These are phyloP conservation scores for Saxidomus purpurata DNA, from an alignment of 1,140 invertebrate species.

Conservation along the genomic window DNA sequence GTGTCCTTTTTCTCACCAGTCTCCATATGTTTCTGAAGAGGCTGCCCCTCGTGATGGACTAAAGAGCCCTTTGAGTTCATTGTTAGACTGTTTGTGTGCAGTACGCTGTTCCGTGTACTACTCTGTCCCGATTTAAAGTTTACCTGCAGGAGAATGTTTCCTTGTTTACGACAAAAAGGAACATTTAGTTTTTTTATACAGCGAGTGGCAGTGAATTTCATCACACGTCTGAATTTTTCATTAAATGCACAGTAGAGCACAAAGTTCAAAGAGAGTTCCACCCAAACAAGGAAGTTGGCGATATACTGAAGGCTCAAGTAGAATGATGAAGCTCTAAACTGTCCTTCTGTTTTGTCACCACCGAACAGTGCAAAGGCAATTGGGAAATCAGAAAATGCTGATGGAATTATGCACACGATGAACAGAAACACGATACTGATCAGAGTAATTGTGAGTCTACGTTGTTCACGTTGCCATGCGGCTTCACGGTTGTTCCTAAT, in stretches of 20 bases:
- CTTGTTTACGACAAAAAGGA: conserved; percentile 61
- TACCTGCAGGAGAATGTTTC: conserved; percentile 60
- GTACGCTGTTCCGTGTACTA: conserved; percentile 70
- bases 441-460: conserved; percentile 80
- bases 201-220: conserved; percentile 69
- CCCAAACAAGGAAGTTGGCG: conserved; percentile 78
- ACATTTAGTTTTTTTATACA: conserved; percentile 67
- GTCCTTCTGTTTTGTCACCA: conserved; percentile 47
- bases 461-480: conserved; percentile 79
- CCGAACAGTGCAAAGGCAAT: conserved; percentile 79
- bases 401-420: conserved; percentile 82
- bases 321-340: conserved; percentile 68
- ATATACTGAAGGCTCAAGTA: conserved; percentile 73
- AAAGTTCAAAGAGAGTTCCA: conserved; percentile 83
- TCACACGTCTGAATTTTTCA: conserved; percentile 79
- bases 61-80: conserved; percentile 69
- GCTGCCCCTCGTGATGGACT: conserved; percentile 52
- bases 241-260: conserved; percentile 83
- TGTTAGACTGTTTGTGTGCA: conserved; percentile 72
- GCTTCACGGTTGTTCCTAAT: conserved; percentile 79
- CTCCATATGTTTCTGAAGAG: conserved; percentile 29
- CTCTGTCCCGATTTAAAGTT: conserved; percentile 72
- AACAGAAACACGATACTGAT: conserved; percentile 83
- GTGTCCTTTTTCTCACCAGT: conserved; percentile 23
- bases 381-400: conserved; percentile 78